Percentiles rank a stretch among this genome's conserved stretches.
phyloP scores from a whole-genome alignment of 2,888 invertebrate genomes.

The Stomorhina lunata region DNA sequence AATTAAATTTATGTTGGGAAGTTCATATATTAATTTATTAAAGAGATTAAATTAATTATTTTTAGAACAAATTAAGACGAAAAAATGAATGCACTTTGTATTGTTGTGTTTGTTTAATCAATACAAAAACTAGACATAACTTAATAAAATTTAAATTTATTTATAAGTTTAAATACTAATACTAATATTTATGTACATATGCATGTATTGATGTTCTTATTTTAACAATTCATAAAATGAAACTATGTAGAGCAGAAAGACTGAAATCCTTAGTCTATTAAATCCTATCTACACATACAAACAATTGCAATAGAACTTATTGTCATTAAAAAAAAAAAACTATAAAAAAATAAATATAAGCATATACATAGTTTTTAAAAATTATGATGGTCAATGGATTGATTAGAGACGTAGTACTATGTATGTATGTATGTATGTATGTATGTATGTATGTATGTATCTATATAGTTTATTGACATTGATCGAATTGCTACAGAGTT shows the following conservation, averaged over 20 bases:
- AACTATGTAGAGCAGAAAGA: slow-evolving; percentile 31
- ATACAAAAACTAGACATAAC: slow-evolving; percentile 6
- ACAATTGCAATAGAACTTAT: slow-evolving; percentile 1
- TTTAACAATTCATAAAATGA: slow-evolving; percentile 9
- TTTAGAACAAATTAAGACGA: slow-evolving; percentile 8
- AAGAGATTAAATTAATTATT: slow-evolving; percentile 32
- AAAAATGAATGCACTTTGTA: slow-evolving; percentile 22
- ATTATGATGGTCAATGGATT: not conserved
- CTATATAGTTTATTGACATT: slow-evolving; percentile 37
- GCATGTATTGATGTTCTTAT: too few relatives aligned
- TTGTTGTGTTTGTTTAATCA: slow-evolving; percentile 8
- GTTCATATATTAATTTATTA: not conserved
- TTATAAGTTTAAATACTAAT: not conserved
- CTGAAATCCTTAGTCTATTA: slow-evolving; percentile 17
- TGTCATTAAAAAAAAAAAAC: not conserved
- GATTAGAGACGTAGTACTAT: slow-evolving; percentile 27
- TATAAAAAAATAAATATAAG: not conserved
- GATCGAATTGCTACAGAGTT: not conserved
- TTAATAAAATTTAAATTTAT: not conserved
- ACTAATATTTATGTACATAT: not conserved
- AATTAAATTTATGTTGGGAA: slow-evolving; percentile 10
- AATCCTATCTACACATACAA: not conserved
- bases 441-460: not conserved
- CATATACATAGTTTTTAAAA: not conserved
- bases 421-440: not conserved